phyloP scores from a whole-genome alignment of 2,113 vertebrate genomes.

The Hucho hucho region DNA sequence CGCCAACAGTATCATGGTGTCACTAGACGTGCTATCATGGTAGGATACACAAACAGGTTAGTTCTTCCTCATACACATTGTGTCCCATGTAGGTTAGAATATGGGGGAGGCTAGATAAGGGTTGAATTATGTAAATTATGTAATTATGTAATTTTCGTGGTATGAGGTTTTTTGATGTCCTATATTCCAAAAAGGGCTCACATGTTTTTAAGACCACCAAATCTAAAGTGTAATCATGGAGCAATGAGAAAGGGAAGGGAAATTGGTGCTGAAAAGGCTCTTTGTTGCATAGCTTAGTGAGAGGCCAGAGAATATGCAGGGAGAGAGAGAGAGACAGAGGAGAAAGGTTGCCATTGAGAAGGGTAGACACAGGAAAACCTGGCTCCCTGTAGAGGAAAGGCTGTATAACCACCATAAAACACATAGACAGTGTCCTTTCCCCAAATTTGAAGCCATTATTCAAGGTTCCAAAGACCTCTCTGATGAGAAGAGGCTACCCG shows the following conservation, averaged over 20 bases:
- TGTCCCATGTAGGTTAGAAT: too few species aligned
- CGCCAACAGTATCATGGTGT: too few species aligned
- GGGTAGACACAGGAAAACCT: too few species aligned
- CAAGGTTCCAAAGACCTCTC: too few species aligned
- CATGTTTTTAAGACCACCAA: conserved; percentile 15
- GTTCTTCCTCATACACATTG: too few species aligned
- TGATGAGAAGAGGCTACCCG: too few species aligned
- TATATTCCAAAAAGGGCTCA: not conserved
- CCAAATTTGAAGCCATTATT: too few species aligned
- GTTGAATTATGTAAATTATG: conserved; percentile 37
- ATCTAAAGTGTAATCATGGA: not conserved
- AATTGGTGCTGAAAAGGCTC: conserved; percentile 44
- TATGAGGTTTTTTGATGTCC: not conserved
- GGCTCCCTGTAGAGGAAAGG: conserved; percentile 16
- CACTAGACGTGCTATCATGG: too few species aligned
- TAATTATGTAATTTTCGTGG: too few species aligned
- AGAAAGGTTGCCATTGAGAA: not conserved
- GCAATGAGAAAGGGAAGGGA: not conserved
- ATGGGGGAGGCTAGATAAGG: too few species aligned
- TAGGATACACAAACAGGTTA: too few species aligned
- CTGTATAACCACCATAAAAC: conserved; percentile 25
- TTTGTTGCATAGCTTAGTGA: conserved; percentile 49
- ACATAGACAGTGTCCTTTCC: too few species aligned
- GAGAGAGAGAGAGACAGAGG: conserved; percentile 6
- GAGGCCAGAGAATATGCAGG: conserved; percentile 23